Base-by-base conservation (phyloP, 2,797 vertebrate genomes). In the Hyperoplus immaculatus region DNA sequence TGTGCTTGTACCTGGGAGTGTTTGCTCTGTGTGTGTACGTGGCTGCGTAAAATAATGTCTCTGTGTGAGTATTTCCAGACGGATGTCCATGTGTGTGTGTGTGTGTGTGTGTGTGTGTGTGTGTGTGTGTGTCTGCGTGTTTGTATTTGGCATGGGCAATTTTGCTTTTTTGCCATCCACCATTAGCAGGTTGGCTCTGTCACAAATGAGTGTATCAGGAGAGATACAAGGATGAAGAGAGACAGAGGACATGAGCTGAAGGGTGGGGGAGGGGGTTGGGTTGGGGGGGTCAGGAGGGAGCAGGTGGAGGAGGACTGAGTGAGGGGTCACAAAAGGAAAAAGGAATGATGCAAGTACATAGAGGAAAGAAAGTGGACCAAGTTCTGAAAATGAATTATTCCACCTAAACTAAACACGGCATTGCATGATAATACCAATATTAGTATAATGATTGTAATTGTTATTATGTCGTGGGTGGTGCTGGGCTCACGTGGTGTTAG, bases 101-200 rank as follows among this genome's bases (percentile, higher is more conserved):
- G 77, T 49, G 67, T 39, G 69, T 29, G 69, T 11, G 60, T 18
- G 80, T 45, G 38, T 66, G 72, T 56, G 59, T 49, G 68, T 55
- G 65, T 57, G 63, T 51, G 50, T 50, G 75, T 70, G 54, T 12
- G 64, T 43, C 53, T 50, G 39, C n/a, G 71, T 64, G 75, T 67
- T 58, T 55, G 9, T 62, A 16, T 86, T 78, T 93, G 93, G 92
- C 92, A 90, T 64, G 71, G 71, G 61, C 45, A 18, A 45, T 75
- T 84, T 83, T 42, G 85, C 29, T 84, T 93, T 96, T 95, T 92
- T 93, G 96, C 97, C 97, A 97, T 96, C 97, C 96, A 94, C 97
- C 96, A 98, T 97, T 97, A 97, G 96, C 96, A 94, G 96, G 95
- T 96, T 98, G 97, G 97, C 96, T 94, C 96, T 83, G 94, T 95